Conservation (phyloP, 2,113 vertebrate genomes). For the Peucedramus taeniatus region DNA sequence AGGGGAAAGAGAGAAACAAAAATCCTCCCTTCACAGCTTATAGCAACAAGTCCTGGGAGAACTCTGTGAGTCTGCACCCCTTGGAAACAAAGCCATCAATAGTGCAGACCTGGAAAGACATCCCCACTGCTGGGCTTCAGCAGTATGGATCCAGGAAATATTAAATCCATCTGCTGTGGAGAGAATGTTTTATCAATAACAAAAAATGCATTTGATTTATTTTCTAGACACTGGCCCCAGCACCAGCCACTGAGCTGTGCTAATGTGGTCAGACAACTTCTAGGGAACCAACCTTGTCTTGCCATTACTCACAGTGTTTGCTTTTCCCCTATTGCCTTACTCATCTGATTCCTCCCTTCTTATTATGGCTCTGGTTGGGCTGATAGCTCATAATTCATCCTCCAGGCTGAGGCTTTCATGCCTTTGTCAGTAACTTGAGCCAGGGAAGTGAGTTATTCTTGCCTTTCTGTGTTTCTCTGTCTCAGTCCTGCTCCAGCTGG, state of each 20-base stretch:
- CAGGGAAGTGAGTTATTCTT: constrained; percentile 60
- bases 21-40: not conserved
- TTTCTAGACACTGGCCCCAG: constrained; percentile 49
- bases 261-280: constrained; percentile 70
- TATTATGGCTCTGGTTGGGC: constrained; percentile 58
- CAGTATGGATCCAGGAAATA: constrained; percentile 60
- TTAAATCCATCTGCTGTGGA: constrained; percentile 59
- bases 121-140: constrained; percentile 10
- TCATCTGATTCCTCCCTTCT: constrained; percentile 62
- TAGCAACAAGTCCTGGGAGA: not conserved
- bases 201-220: constrained; percentile 62
- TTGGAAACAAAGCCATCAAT: not conserved
- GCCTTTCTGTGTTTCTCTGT: constrained; percentile 24
- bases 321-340: constrained; percentile 58
- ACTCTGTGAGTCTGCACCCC: not conserved
- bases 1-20: not conserved
- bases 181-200: constrained; percentile 66
- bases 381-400: constrained; percentile 66
- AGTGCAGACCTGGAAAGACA: constrained; percentile 34
- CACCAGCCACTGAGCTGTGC: constrained; percentile 29
- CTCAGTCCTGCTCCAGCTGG: not conserved
- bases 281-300: constrained; percentile 56
- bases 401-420: constrained; percentile 44
- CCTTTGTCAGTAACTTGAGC: constrained; percentile 57
- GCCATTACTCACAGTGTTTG: constrained; percentile 66